phyloP scores from a whole-genome alignment of 2,797 vertebrate genomes.

The Crypturellus tataupa region DNA sequence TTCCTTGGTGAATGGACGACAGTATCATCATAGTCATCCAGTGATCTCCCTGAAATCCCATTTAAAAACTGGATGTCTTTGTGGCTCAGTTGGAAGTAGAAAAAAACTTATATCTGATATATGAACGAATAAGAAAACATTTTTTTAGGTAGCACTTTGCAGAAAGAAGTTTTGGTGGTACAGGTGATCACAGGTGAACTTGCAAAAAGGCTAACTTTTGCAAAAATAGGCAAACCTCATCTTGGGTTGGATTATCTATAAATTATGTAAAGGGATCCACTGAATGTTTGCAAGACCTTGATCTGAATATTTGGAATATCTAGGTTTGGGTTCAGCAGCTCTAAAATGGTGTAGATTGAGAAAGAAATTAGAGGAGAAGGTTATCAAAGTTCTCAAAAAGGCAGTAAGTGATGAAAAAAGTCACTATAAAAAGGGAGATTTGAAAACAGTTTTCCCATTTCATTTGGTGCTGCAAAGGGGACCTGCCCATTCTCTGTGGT shows the following conservation, averaged over 20 bases:
- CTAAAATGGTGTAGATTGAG: fast-evolving
- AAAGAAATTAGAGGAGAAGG: neutral
- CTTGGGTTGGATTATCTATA: neutral
- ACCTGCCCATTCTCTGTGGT: neutral
- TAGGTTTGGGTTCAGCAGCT: neutral
- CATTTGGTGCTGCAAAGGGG: neutral
- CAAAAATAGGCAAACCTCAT: neutral
- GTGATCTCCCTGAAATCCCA: neutral
- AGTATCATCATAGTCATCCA: neutral
- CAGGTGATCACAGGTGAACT: neutral
- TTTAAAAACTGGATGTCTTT: neutral
- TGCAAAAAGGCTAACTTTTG: neutral
- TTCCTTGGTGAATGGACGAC: neutral
- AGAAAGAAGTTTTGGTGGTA: neutral
- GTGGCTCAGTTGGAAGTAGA: neutral
- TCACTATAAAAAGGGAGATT: neutral
- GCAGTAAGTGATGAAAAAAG: neutral
- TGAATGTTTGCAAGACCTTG: neutral
- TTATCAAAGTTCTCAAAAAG: neutral
- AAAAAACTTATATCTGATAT: neutral
- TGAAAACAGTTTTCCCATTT: neutral
- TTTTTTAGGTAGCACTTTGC: neutral
- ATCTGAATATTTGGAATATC: neutral
- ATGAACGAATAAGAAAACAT: neutral
- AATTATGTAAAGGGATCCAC: neutral